Conservation (phyloP, 2,888 invertebrate genomes). For the Hyposoter didymator region DNA sequence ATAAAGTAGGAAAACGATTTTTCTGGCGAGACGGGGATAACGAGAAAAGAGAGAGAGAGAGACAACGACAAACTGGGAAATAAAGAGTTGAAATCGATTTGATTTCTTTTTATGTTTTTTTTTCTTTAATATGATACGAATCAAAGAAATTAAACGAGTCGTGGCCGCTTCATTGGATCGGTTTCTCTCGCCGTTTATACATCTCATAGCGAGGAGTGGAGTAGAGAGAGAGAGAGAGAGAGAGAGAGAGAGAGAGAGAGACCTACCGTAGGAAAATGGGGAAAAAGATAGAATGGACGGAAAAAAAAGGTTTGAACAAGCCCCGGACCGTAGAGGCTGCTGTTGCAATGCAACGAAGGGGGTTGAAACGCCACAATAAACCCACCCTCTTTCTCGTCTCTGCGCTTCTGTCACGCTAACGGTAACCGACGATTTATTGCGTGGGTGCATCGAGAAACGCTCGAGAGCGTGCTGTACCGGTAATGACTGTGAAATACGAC, state of each 20-base stretch:
- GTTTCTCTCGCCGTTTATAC: conserved; percentile 44
- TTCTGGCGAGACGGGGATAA: conserved; percentile 25
- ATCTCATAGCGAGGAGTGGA: not conserved
- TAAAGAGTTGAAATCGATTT: conserved; percentile 51
- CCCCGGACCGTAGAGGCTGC: conserved; percentile 56
- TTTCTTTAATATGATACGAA: conserved; percentile 63
- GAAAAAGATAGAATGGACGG: conserved; percentile 5
- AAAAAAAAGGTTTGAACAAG: conserved; percentile 57
- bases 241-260: conserved; percentile 61
- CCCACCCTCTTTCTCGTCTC: conserved; percentile 69
- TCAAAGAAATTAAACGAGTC: conserved; percentile 68
- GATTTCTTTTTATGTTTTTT: conserved; percentile 25
- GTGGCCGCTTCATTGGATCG: conserved; percentile 62
- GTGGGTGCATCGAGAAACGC: conserved; percentile 76
- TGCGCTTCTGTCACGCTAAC: conserved; percentile 73
- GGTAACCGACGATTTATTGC: conserved; percentile 81
- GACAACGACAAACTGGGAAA: conserved; percentile 55
- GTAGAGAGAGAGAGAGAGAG: conserved; percentile 58
- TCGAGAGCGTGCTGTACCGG: conserved; percentile 75
- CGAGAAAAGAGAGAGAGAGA: conserved; percentile 46
- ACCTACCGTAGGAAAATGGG: conserved; percentile 17
- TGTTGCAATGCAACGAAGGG: conserved; percentile 60
- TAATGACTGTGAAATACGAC: conserved; percentile 82
- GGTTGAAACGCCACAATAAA: conserved; percentile 75
- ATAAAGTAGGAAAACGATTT: conserved; percentile 28